Base-by-base conservation (phyloP, 2,113 vertebrate species). In the Donacobius atricapilla region DNA sequence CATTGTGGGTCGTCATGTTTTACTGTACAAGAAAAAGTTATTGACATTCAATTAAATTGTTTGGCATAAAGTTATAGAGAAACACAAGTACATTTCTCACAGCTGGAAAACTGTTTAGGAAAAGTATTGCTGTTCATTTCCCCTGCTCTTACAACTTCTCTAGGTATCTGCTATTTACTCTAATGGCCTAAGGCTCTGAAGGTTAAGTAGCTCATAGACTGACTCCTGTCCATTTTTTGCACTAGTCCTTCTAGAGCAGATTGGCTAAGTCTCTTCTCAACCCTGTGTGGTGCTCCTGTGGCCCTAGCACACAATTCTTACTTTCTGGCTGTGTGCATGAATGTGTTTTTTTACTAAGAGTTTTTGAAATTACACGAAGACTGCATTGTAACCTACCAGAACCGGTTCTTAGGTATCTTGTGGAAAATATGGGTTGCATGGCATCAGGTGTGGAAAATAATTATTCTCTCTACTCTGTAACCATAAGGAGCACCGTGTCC, bases 221-320 rank as follows among this genome's bases (percentile, higher is more conserved):
- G 22, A 18, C 15, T 87, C 13, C 35, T n/a, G 24, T 66, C 61
- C 27, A 17, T 37, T 87, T 84, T 80, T 82, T 50, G 18, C 40
- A 42, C 68, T 75, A 39, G 18, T 11, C 8, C 35, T 66, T 84
- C 70, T 15, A 48, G n/a, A 53, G 9, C 12, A 73, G 56, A 39
- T 24, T 54, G 47, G 8, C 30, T 78, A 54, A 65, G 20, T 77
- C 4, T 70, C 25, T 61, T 84, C 33, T 50, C 22, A 63, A 9
- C 51, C 17, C n/a, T 2, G 1, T 25, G 11, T 45, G 13, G 10
- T 53, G 13, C 15, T 79, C 20, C n/a, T 66, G 4, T 3, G 1
- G 39, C 24, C 15, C 63, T 42, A 51, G 42, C 35, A 57, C 8
- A 27, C 10, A 28, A 22, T 54, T 84, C 21, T 61, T 28, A 6